Evolutionary conservation across 1,140 invertebrate genomes (phyloP).

Genomic region (Streblospio benedicti): DNA sequence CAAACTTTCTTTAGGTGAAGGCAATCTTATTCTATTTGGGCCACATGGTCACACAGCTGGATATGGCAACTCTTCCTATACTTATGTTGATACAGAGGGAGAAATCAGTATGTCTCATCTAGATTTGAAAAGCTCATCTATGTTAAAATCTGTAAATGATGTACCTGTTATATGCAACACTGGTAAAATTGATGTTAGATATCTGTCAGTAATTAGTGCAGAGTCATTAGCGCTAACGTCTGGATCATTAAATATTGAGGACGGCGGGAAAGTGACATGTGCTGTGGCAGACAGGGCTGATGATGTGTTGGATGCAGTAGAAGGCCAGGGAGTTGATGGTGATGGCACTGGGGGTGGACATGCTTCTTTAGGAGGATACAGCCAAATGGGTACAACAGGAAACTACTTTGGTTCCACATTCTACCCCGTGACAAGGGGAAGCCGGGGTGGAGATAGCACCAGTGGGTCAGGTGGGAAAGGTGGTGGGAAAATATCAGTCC

Average conservation of each 20-base stretch:
- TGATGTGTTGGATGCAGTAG: conserved; percentile 23
- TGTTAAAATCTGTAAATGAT: conserved; percentile 27
- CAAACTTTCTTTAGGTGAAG: conserved; percentile 25
- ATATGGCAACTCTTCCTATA: conserved; percentile 19
- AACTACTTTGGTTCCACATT: conserved; percentile 29
- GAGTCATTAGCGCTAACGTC: conserved; percentile 27
- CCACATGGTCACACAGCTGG: conserved; percentile 26
- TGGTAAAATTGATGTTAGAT: conserved; percentile 25
- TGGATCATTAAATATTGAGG: conserved; percentile 28
- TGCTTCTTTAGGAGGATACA: conserved; percentile 28
- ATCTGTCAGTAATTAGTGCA: conserved; percentile 27
- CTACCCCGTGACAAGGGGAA: conserved; percentile 23
- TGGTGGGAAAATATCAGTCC: conserved; percentile 28
- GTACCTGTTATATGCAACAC: conserved; percentile 22
- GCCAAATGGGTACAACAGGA: conserved; percentile 21
- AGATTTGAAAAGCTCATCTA: conserved; percentile 27
- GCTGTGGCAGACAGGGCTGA: conserved; percentile 25
- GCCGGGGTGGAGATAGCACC: conserved; percentile 22
- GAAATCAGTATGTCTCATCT: conserved; percentile 26
- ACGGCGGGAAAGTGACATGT: conserved; percentile 26
- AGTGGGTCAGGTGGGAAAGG: conserved; percentile 21
- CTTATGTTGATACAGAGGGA: conserved; percentile 21
- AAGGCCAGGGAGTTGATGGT: conserved; percentile 19
- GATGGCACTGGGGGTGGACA: conserved; percentile 27
- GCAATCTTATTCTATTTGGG: conserved; percentile 25